A percentile compares a stretch with the other conserved stretches of the same genome.
phyloP scores from a whole-genome alignment of 2,888 invertebrate genomes.

The Andrena camellia region DNA sequence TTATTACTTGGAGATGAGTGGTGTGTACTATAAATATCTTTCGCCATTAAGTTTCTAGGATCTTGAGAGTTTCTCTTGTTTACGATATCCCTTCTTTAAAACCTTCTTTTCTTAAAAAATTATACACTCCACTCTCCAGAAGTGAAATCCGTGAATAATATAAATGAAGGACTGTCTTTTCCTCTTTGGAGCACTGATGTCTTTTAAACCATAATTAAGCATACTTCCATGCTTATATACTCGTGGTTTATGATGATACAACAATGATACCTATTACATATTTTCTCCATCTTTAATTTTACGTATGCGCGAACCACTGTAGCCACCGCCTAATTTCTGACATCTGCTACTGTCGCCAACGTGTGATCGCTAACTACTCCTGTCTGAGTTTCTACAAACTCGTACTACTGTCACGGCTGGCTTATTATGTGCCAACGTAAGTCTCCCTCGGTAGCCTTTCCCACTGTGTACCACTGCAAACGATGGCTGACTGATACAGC shows the following conservation, averaged over 20 bases:
- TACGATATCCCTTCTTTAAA: too few relatives aligned
- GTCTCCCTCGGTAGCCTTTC: slow-evolving; percentile 24
- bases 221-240: background rate
- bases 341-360: slow-evolving; percentile 12
- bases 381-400: slow-evolving; percentile 44
- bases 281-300: background rate
- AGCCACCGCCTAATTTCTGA: slow-evolving; percentile 8
- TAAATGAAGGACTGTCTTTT: too few relatives aligned
- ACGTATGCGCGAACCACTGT: background rate
- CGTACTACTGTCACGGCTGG: slow-evolving; percentile 37
- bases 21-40: too few relatives aligned
- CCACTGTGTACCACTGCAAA: slow-evolving; percentile 34
- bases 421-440: slow-evolving; percentile 42
- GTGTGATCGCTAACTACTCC: slow-evolving; percentile 34
- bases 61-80: too few relatives aligned
- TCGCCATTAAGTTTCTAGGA: too few relatives aligned
- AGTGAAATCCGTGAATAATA: too few relatives aligned
- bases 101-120: too few relatives aligned
- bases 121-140: too few relatives aligned
- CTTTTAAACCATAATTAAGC: too few relatives aligned
- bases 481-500: slow-evolving; percentile 52
- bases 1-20: too few relatives aligned
- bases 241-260: background rate
- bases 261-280: background rate
- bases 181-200: too few relatives aligned